A percentile compares a stretch with the other conserved stretches of the same genome.
These are phyloP conservation scores for Catocala fraxini DNA, from an alignment of 2,888 invertebrate species.

Conservation along the genomic window DNA sequence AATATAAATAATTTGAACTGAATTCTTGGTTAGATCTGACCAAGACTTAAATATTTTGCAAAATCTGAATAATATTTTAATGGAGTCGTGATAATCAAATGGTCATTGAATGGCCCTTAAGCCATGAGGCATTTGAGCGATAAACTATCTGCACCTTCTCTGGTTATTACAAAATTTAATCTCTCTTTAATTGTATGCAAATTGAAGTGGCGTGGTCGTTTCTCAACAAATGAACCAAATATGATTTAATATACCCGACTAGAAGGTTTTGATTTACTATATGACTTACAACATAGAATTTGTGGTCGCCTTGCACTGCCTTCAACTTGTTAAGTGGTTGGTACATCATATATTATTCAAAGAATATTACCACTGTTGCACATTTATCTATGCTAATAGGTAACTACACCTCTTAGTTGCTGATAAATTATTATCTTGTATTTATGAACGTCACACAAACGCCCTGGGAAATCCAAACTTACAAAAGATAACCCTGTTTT, in stretches of 20 bases:
- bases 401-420: neutral
- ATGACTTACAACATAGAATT: constrained; percentile 15
- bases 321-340: constrained; percentile 6
- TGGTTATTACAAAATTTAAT: constrained; percentile 24
- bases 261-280: constrained; percentile 20
- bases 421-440: neutral
- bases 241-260: constrained; percentile 22
- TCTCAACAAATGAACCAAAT: constrained; percentile 16
- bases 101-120: constrained; percentile 1
- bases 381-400: constrained; percentile 2
- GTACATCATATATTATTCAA: constrained; percentile 5
- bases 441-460: too few species aligned
- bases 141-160: constrained; percentile 16
- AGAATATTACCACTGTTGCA: neutral
- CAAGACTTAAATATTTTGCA: neutral
- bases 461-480: too few species aligned
- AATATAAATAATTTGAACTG: too few species aligned
- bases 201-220: constrained; percentile 20
- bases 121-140: constrained; percentile 11
- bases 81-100: constrained; percentile 6
- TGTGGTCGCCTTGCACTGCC: constrained; percentile 13
- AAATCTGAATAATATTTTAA: constrained; percentile 3
- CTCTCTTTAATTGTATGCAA: constrained; percentile 37
- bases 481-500: too few species aligned
- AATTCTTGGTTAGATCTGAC: too few species aligned